These are phyloP conservation scores for Teleogryllus oceanicus DNA, from an alignment of 2,888 invertebrate genomes.

Conservation along the genomic window DNA sequence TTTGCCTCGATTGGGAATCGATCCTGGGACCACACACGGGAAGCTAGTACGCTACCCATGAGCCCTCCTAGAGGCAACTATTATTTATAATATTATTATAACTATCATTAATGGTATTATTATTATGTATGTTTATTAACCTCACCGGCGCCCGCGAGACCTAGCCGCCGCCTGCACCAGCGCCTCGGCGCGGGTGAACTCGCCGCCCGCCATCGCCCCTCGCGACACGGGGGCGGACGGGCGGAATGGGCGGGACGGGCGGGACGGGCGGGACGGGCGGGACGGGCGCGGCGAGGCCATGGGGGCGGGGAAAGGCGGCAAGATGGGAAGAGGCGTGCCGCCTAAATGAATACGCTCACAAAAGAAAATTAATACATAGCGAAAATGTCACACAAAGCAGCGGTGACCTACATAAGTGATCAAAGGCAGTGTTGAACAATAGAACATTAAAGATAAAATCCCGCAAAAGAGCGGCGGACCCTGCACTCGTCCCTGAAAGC, in stretches of 20 bases:
- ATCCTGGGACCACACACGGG: no score
- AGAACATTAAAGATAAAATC: constrained; percentile 6
- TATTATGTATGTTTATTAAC: no score
- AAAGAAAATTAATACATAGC: constrained; percentile 18
- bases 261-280: background rate
- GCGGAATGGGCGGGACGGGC: background rate
- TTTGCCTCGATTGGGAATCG: no score
- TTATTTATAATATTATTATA: no score
- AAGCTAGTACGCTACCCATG: no score
- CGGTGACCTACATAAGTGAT: constrained; percentile 9
- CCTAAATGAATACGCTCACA: constrained; percentile 1
- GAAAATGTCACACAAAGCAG: constrained; percentile 8
- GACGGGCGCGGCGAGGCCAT: background rate
- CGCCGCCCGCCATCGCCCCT: background rate
- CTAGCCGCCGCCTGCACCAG: no score
- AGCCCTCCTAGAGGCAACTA: no score
- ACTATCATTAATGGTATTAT: no score
- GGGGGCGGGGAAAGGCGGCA: background rate
- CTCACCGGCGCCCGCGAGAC: no score
- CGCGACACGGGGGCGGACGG: background rate
- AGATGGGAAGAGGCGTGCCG: background rate
- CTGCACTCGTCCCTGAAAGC: no score
- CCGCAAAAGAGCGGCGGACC: background rate
- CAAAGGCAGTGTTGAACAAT: background rate
- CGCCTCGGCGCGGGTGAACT: background rate